Conservation (phyloP, 1,140 invertebrate genomes). For the Pinna nobilis region DNA sequence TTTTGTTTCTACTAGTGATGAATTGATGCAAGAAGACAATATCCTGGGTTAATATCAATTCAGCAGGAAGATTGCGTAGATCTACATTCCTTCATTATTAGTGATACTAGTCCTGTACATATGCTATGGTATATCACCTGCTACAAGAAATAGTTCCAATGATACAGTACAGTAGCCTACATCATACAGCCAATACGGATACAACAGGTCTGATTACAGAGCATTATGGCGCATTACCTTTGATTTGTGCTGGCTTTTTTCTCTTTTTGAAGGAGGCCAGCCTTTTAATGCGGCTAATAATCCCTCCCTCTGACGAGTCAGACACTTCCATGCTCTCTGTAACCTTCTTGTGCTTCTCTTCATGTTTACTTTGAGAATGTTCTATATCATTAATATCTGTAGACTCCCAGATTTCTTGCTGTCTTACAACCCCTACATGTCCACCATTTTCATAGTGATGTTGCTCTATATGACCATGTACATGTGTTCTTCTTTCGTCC, state of each 20-base stretch:
- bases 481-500: constrained; percentile 36
- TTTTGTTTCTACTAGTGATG: no score
- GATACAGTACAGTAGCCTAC: background rate
- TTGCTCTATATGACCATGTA: constrained; percentile 31
- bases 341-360: constrained; percentile 36
- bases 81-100: background rate
- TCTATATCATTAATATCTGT: constrained; percentile 36
- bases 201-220: no score
- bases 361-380: constrained; percentile 30
- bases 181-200: no score
- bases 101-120: background rate
- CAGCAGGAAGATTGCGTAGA: no score
- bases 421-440: constrained; percentile 14
- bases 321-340: constrained; percentile 37
- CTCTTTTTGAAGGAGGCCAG: constrained; percentile 27
- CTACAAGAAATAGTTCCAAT: background rate
- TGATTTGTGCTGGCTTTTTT: background rate
- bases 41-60: no score
- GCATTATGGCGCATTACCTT: no score
- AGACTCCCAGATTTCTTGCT: constrained; percentile 29
- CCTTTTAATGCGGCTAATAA: constrained; percentile 26
- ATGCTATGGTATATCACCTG: background rate
- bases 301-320: constrained; percentile 7
- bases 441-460: constrained; percentile 33
- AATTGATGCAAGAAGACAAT: no score